Evolutionary conservation across 2,113 vertebrate genomes (phyloP).

Genomic region (Thunnus thynnus): DNA sequence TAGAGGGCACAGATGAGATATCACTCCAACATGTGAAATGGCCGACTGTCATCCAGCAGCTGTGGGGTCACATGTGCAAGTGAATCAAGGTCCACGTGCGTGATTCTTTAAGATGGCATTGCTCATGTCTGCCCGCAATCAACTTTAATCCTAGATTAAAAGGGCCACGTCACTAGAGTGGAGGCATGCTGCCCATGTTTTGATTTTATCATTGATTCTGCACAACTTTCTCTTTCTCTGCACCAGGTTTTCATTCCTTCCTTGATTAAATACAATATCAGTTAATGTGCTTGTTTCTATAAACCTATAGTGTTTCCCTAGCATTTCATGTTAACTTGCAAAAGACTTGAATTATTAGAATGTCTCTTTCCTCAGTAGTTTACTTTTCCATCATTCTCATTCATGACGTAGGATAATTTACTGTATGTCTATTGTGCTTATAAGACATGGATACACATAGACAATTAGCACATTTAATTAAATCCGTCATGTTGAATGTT

Average conservation of each 20-base stretch:
- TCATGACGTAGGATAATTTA: background rate
- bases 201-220: slow-evolving; percentile 53
- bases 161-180: slow-evolving; percentile 53
- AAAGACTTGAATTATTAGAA: too few species aligned
- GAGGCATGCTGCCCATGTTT: slow-evolving; percentile 45
- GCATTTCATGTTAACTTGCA: background rate
- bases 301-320: background rate
- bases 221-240: slow-evolving; percentile 7
- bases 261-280: background rate
- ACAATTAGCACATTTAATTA: background rate
- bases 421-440: background rate
- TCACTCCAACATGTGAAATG: slow-evolving; percentile 13
- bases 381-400: background rate
- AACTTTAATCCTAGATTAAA: slow-evolving; percentile 83
- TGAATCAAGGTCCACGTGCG: slow-evolving; percentile 63
- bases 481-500: too few species aligned
- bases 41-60: slow-evolving; percentile 32
- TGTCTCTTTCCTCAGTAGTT: background rate
- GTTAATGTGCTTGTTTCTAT: background rate
- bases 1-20: slow-evolving; percentile 49
- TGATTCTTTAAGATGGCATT: slow-evolving; percentile 74
- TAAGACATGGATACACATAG: background rate
- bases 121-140: slow-evolving; percentile 77
- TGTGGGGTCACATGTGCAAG: slow-evolving; percentile 61
- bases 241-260: background rate